Conservation (phyloP, 2,797 vertebrate species). For the Botia almorhae region DNA sequence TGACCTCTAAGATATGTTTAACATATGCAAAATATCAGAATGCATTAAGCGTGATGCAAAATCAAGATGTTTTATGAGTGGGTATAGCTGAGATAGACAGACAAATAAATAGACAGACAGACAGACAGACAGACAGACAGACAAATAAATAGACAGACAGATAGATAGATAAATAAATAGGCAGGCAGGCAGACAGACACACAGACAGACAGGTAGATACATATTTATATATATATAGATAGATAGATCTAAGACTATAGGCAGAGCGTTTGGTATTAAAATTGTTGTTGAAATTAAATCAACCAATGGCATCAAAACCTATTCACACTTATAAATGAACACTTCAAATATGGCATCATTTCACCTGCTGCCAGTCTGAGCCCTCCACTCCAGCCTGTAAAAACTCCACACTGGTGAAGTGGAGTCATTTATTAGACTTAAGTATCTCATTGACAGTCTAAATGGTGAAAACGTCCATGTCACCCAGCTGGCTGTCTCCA, state of each 20-base stretch:
- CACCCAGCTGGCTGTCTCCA: constrained; percentile 71
- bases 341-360: constrained; percentile 29
- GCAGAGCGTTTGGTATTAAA: not conserved
- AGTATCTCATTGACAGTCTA: constrained; percentile 72
- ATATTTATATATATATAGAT: not conserved
- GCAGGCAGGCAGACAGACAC: too few species aligned
- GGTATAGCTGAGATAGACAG: too few species aligned
- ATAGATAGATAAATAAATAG: not conserved
- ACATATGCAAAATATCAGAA: not conserved
- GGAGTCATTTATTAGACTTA: constrained; percentile 63
- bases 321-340: constrained; percentile 23
- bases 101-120: not conserved
- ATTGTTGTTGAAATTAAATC: not conserved
- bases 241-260: not conserved
- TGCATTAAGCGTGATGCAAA: not conserved
- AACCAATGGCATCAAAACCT: not conserved
- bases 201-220: not conserved
- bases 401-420: constrained; percentile 49
- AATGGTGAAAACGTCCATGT: constrained; percentile 59
- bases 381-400: constrained; percentile 4
- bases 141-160: not conserved
- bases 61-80: too few species aligned
- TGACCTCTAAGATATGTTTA: not conserved
- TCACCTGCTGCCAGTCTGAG: constrained; percentile 36
- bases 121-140: not conserved